These are phyloP conservation scores for Diuraphis noxia DNA, from an alignment of 1,140 invertebrate genomes.

Conservation along the genomic window DNA sequence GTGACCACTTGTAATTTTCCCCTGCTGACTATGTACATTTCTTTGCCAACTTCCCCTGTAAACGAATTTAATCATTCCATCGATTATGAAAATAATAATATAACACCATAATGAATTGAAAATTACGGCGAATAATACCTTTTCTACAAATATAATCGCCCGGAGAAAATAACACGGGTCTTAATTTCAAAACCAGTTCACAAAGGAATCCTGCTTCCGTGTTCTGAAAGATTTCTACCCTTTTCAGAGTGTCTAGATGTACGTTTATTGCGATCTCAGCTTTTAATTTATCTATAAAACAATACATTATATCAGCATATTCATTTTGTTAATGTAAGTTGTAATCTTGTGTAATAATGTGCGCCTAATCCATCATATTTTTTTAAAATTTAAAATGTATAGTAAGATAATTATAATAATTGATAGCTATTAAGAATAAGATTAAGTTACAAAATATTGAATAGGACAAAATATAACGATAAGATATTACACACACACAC, in stretches of 20 bases:
- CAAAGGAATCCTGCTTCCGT: slow-evolving; percentile 98
- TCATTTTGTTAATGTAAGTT: not conserved
- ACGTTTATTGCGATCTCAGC: slow-evolving; percentile 99
- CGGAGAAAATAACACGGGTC: slow-evolving; percentile 95
- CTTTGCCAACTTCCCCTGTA: slow-evolving; percentile 95
- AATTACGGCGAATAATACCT: slow-evolving; percentile 73
- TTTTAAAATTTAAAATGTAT: no score
- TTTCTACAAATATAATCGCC: slow-evolving; percentile 98
- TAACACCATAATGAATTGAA: not conserved
- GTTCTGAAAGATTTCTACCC: slow-evolving; percentile 99
- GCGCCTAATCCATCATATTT: no score
- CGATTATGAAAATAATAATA: not conserved
- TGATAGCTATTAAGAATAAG: no score
- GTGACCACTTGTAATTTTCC: slow-evolving; percentile 95
- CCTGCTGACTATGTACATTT: slow-evolving; percentile 99
- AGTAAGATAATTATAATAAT: no score
- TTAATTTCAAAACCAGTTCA: slow-evolving; percentile 89
- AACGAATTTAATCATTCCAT: not conserved
- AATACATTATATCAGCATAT: slow-evolving; percentile 27
- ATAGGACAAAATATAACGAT: no score
- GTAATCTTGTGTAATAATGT: no score
- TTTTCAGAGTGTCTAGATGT: slow-evolving; percentile 94
- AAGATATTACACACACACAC: no score
- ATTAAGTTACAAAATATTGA: no score
- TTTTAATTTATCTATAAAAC: slow-evolving; percentile 84